phyloP scores from a whole-genome alignment of 2,113 vertebrate genomes.

The Perca fluviatilis region DNA sequence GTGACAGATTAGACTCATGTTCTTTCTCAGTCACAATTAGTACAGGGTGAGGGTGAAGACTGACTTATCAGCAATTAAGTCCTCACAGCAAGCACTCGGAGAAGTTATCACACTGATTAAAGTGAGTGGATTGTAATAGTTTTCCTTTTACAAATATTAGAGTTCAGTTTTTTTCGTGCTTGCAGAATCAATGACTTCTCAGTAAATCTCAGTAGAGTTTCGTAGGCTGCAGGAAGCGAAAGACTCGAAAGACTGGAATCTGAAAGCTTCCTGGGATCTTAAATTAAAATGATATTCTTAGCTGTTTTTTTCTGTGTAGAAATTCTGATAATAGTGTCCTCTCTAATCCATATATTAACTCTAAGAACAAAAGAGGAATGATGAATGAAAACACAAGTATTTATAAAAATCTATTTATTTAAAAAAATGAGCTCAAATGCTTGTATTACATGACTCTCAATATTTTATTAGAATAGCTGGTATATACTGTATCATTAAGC shows the following conservation, averaged over 20 bases:
- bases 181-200: background rate
- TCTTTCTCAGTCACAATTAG: slow-evolving; percentile 34
- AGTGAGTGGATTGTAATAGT: slow-evolving; percentile 25
- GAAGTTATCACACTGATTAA: slow-evolving; percentile 43
- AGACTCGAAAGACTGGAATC: background rate
- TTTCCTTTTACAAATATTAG: background rate
- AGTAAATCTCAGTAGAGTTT: slow-evolving; percentile 1
- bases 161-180: background rate
- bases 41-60: slow-evolving; percentile 12
- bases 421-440: background rate
- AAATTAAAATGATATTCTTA: slow-evolving; percentile 9
- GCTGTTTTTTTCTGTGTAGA: background rate
- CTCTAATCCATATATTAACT: background rate
- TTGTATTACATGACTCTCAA: background rate
- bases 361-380: background rate
- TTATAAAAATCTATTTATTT: slow-evolving; percentile 3
- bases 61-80: slow-evolving; percentile 48
- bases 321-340: slow-evolving; percentile 6
- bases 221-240: slow-evolving; percentile 1
- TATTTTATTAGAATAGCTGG: background rate
- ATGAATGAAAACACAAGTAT: background rate
- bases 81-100: slow-evolving; percentile 23
- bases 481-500: background rate
- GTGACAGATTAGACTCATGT: slow-evolving; percentile 19
- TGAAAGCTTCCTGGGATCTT: background rate